A percentile compares a stretch with the other conserved stretches of the same genome.
These are phyloP conservation scores for Trisateles emortualis DNA, from an alignment of 2,888 invertebrate species.

Conservation along the genomic window DNA sequence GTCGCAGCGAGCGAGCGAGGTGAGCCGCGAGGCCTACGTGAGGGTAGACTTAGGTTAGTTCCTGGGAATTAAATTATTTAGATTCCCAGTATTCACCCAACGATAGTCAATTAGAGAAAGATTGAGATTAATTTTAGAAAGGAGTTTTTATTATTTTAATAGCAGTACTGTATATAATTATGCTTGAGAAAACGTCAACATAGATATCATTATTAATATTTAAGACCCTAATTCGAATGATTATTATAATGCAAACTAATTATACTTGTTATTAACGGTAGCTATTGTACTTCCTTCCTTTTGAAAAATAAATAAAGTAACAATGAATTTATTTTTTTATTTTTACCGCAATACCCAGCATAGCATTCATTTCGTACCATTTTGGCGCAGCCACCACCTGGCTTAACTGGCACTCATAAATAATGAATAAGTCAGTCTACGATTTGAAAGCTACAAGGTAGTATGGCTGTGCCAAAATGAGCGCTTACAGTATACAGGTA, in stretches of 20 bases:
- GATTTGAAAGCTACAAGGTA: too few relatives aligned
- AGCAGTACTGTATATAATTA: constrained; percentile 73
- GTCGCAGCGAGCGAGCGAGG: constrained; percentile 54
- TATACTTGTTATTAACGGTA: constrained; percentile 74
- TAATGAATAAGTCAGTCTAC: too few relatives aligned
- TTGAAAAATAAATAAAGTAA: constrained; percentile 70
- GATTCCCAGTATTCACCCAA: constrained; percentile 84
- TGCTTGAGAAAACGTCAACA: constrained; percentile 56
- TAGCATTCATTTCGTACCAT: too few relatives aligned
- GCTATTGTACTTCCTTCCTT: constrained; percentile 77
- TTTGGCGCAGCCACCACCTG: too few relatives aligned
- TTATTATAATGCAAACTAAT: constrained; percentile 67
- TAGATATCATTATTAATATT: constrained; percentile 58
- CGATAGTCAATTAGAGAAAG: constrained; percentile 86
- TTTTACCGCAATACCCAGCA: too few relatives aligned
- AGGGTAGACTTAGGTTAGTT: constrained; percentile 74
- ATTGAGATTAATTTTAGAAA: constrained; percentile 82
- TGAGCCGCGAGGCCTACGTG: constrained; percentile 75
- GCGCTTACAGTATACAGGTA: too few relatives aligned
- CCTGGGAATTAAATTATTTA: constrained; percentile 64
- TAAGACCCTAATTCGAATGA: constrained; percentile 63
- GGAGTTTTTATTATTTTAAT: constrained; percentile 69
- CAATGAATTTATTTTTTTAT: too few relatives aligned
- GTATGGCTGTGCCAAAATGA: too few relatives aligned
- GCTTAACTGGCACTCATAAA: too few relatives aligned